A percentile compares a stretch with the other conserved stretches of the same genome.
Conservation (phyloP, 2,113 vertebrate genomes). For the Prunella himalayana region DNA sequence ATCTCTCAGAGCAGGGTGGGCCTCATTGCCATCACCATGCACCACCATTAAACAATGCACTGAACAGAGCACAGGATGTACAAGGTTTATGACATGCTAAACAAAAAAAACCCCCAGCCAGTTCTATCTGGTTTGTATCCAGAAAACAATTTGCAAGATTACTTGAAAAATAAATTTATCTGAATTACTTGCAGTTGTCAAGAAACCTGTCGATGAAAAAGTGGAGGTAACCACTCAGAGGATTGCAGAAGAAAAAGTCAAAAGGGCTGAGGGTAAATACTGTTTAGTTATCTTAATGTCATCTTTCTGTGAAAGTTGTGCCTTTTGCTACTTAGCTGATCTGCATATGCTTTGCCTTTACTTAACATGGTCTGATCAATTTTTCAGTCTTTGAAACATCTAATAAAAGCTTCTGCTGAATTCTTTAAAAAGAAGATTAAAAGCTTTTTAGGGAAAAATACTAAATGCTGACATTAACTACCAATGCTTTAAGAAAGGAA, state of each 20-base stretch:
- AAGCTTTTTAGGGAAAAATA: not conserved
- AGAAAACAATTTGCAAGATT: not conserved
- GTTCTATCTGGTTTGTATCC: not conserved
- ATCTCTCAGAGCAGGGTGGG: not conserved
- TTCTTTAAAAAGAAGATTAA: not conserved
- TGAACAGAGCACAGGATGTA: not conserved
- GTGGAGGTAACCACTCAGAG: slow-evolving; percentile 68
- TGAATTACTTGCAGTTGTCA: slow-evolving; percentile 77
- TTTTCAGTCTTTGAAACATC: not conserved
- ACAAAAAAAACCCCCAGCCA: not conserved
- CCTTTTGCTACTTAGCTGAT: not conserved
- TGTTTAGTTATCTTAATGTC: not conserved
- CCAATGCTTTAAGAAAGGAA: not conserved
- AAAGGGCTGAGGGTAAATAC: slow-evolving; percentile 71
- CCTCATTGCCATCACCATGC: not conserved
- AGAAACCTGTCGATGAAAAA: slow-evolving; percentile 81
- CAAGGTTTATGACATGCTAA: not conserved
- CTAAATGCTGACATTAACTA: not conserved
- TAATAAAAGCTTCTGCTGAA: not conserved
- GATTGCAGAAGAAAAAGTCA: slow-evolving; percentile 71
- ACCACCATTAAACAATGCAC: not conserved
- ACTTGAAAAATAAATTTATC: slow-evolving; percentile 54
- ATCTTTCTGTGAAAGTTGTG: not conserved
- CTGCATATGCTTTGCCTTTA: not conserved
- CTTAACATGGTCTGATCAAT: not conserved